A percentile compares a stretch with the other conserved stretches of the same genome.
These are phyloP conservation scores for Zoanthus gigantus DNA, from an alignment of 92 coral and sea anemone genomes.

Conservation along the genomic window DNA sequence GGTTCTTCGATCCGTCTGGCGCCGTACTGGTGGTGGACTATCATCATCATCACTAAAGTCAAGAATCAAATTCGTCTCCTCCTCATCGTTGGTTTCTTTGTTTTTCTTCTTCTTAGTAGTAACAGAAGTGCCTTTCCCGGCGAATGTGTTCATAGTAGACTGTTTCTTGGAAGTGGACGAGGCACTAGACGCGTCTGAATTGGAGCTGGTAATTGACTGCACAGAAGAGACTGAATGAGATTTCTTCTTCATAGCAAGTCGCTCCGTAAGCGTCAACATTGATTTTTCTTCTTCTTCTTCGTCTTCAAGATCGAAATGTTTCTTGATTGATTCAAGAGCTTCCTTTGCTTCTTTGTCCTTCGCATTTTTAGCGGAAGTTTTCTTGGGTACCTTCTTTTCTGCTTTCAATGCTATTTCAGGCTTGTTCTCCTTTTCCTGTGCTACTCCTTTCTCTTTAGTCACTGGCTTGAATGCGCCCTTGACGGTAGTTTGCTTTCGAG, in stretches of 20 bases:
- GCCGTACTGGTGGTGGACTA: slow-evolving; percentile 11
- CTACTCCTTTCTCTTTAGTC: not conserved
- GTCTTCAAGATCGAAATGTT: slow-evolving; percentile 6
- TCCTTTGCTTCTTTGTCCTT: slow-evolving; percentile 19
- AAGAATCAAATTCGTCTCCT: not conserved
- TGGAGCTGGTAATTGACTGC: slow-evolving; percentile 16
- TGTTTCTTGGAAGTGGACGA: slow-evolving; percentile 9
- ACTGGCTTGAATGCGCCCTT: slow-evolving; percentile 24
- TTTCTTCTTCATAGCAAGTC: slow-evolving; percentile 37
- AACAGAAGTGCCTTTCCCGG: not conserved
- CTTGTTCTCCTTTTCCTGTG: slow-evolving; percentile 21
- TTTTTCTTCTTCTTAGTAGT: slow-evolving; percentile 6
- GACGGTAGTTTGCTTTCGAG: slow-evolving; percentile 48
- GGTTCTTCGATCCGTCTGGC: not conserved
- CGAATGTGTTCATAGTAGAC: not conserved
- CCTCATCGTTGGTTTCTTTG: not conserved
- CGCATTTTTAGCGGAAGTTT: not conserved
- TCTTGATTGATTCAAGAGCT: slow-evolving; percentile 26
- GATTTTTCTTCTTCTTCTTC: slow-evolving; percentile 24
- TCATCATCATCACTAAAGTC: slow-evolving; percentile 38
- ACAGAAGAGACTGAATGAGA: slow-evolving; percentile 8
- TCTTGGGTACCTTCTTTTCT: slow-evolving; percentile 1
- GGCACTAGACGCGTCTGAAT: slow-evolving; percentile 1
- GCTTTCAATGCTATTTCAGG: not conserved
- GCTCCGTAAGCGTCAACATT: slow-evolving; percentile 35